Percentiles rank a stretch among this genome's conserved stretches.
Conservation (phyloP, 1,140 invertebrate species). For the Drosophila pallidifrons region DNA sequence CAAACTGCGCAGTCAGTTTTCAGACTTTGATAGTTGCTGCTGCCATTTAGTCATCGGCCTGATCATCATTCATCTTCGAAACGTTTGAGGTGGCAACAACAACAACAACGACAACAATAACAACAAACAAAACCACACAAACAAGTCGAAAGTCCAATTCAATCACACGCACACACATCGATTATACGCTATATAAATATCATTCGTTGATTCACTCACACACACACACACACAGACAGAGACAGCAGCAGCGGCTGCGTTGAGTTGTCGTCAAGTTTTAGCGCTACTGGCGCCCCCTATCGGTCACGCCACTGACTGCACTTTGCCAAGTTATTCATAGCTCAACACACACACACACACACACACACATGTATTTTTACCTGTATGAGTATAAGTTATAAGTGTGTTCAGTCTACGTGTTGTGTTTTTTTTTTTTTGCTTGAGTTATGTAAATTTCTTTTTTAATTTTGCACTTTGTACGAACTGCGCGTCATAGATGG, state of each 20-base stretch:
- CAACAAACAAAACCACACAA: constrained; percentile 42
- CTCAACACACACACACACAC: constrained; percentile 16
- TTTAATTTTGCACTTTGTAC: constrained; percentile 42
- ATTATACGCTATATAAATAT: not conserved
- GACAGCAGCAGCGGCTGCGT: constrained; percentile 1
- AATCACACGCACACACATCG: not conserved
- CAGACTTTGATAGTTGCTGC: constrained; percentile 70
- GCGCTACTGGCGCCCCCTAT: constrained; percentile 40
- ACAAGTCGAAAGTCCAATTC: constrained; percentile 77
- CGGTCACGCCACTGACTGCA: constrained; percentile 39
- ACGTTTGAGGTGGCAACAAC: constrained; percentile 27
- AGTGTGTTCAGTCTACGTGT: constrained; percentile 24
- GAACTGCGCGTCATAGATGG: constrained; percentile 22
- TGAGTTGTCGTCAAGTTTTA: not conserved
- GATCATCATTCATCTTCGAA: constrained; percentile 43
- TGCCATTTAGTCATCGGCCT: constrained; percentile 59
- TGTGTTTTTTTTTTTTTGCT: constrained; percentile 2
- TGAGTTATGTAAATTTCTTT: constrained; percentile 45
- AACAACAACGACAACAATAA: not conserved
- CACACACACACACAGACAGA: not conserved
- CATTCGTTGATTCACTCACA: constrained; percentile 16
- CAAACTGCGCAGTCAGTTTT: constrained; percentile 40
- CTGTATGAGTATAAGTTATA: constrained; percentile 2
- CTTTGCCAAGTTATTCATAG: constrained; percentile 52
- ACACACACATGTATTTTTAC: constrained; percentile 17